These are phyloP conservation scores for Lepidocolaptes lacrymiger DNA, from an alignment of 2,797 vertebrate species.

Conservation along the genomic window DNA sequence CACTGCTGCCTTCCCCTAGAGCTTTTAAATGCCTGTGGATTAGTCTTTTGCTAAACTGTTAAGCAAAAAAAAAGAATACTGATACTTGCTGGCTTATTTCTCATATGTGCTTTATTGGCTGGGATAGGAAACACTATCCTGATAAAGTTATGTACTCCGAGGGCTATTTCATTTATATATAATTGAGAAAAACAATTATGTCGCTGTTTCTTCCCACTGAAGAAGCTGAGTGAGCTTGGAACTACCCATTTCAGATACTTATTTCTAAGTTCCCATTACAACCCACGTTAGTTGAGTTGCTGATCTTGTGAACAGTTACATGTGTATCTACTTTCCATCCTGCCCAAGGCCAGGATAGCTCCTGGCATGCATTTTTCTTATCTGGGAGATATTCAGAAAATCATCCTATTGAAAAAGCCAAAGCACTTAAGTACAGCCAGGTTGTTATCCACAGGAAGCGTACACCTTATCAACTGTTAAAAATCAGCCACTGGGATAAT, in stretches of 20 bases:
- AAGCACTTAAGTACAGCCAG: background rate
- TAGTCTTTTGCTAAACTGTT: background rate
- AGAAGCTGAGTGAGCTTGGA: background rate
- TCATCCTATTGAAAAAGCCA: background rate
- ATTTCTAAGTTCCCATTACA: background rate
- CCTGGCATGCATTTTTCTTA: background rate
- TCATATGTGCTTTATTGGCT: background rate
- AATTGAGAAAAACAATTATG: background rate
- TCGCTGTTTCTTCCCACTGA: background rate
- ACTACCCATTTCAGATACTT: background rate
- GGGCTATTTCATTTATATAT: background rate
- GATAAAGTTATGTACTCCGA: background rate
- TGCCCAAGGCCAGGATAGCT: background rate
- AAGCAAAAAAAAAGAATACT: background rate
- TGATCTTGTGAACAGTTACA: background rate
- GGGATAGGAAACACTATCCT: background rate
- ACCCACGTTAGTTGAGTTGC: background rate
- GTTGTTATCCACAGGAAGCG: background rate
- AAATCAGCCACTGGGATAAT: background rate
- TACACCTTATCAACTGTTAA: background rate
- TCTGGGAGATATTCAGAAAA: background rate
- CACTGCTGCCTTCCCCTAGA: background rate
- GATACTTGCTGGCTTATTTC: background rate
- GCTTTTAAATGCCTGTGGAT: background rate
- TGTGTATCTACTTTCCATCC: background rate